These are phyloP conservation scores for Brachyrhaphis roseni DNA, from an alignment of 2,797 vertebrate genomes.

Conservation along the genomic window DNA sequence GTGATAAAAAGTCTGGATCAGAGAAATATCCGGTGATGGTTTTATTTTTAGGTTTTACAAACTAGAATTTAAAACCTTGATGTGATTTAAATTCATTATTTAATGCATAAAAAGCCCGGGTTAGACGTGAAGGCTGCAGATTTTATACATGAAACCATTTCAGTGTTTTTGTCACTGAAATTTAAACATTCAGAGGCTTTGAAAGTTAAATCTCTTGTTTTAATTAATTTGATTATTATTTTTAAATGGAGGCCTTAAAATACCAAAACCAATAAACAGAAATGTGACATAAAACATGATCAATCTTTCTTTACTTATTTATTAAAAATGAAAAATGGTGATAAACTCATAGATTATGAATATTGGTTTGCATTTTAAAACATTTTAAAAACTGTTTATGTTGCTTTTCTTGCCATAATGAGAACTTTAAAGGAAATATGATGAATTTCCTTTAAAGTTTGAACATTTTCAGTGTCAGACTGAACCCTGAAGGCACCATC, in stretches of 20 bases:
- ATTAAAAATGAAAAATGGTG: neutral
- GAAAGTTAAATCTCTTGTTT: neutral
- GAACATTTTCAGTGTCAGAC: neutral
- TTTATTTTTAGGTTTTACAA: neutral
- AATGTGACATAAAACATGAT: neutral
- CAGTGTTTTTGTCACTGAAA: neutral
- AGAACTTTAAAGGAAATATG: neutral
- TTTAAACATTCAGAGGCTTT: neutral
- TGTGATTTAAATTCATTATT: neutral
- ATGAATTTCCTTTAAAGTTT: neutral
- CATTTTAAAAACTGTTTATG: neutral
- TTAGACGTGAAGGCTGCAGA: neutral
- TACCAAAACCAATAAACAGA: neutral
- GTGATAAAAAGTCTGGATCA: neutral
- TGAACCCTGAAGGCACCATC: neutral
- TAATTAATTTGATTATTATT: neutral
- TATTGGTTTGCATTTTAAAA: neutral
- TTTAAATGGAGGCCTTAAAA: neutral
- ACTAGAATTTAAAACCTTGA: too few relatives aligned
- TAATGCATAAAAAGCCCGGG: neutral
- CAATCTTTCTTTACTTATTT: neutral
- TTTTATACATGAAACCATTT: neutral
- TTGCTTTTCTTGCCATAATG: neutral
- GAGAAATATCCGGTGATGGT: neutral
- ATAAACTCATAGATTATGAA: neutral